Base-by-base conservation (phyloP, 2,888 invertebrate species). In the Cosmopolites sordidus region DNA sequence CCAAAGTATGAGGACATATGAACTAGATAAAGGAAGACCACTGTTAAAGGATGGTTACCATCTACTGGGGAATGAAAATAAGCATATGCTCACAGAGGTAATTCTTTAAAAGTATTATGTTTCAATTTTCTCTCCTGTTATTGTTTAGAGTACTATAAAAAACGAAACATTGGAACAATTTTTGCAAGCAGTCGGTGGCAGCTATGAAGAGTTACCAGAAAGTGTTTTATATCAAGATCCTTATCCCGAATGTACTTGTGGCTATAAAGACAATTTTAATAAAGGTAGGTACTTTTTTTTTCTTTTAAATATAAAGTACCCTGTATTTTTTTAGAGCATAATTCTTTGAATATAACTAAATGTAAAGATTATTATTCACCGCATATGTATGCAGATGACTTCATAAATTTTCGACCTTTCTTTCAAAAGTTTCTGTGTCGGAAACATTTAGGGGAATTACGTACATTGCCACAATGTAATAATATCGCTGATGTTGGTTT, bases 201-300 rank as follows among this genome's bases (percentile, higher is more conserved):
- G 27, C 53, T 9, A 16, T n/a, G 54, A 59, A 51, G 52, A 54
- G 12, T 22, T 64, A 17, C 62, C 65, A 1, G 43, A 64, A 8
- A 71, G 69, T 56, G 43, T 65, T 17, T 59, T 72, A 42, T 72
- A 69, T 49, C 43, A 60, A 48, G 66, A 68, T 58, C 70, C 70
- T 5, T 71, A 72, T 56, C 62, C 62, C 1, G 60, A 64, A 3
- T 72, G 72, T 54, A 61, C 56, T n/a, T 72, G 72, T 57, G 53
- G 54, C 6, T 58, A 47, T 38, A 45, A 44, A 41, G 51, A 56
- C 22, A 39, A 37, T 5, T 8, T n/a, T 16, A 48, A 48, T 41
- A 22, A 41, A 27, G 49, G 43, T 43, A 39, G 4, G n/a, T 38
- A 12, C 12, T 38, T 38, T n/a, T n/a, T n/a, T n/a, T n/a, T n/a